Evolutionary conservation across 2,797 vertebrate genomes (phyloP), one percentile per base, ranked within the genome.

Genomic region (Acanthornis magna): DNA sequence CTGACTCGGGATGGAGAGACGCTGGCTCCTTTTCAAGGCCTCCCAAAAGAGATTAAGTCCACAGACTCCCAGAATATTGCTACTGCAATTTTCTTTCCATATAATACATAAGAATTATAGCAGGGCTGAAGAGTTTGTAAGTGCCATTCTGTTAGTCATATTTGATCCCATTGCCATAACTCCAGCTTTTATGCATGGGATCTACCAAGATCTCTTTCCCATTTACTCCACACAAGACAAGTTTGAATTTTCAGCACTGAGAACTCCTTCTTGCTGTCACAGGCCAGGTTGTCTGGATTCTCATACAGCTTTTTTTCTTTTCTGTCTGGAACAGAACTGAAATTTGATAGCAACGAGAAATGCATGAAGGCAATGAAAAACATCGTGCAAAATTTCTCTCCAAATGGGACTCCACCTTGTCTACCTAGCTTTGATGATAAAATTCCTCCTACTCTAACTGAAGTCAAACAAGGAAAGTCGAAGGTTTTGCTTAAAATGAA

Each of bases 11-110:
- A 91, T 89, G 79, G 85, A 88, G 86, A 95, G 91, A 94, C 92
- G 94, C 92, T 96, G 96, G 95, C 93, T 95, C 47, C 61, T 43
- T 94, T 96, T 97, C 94, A 96, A 96, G 90, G 43, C 74, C 88
- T 94, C 93, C 85, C 53, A 80, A 81, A 93, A 93, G 91, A 89
- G 83, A 87, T 74, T 93, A 94, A 94, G 79, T 76, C 88, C 78
- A 74, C 75, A 86, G 74, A 76, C 84, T 94, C 93, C 29, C 53
- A 91, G 95, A 97, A 94, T 90, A 94, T 87, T 76, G 74, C 95
- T 95, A 86, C 94, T 78, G 88, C 92, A 93, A 76, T 96, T 97
- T 96, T 94, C 88, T 94, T 95, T 85, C 87, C 76, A n/a, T 67
- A 51, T 89, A 76, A 50, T 53, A 51, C 21, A 32, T 93, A 75